Conservation (phyloP, 2,113 vertebrate genomes). For the Pseudolaguvia tuberculata region DNA sequence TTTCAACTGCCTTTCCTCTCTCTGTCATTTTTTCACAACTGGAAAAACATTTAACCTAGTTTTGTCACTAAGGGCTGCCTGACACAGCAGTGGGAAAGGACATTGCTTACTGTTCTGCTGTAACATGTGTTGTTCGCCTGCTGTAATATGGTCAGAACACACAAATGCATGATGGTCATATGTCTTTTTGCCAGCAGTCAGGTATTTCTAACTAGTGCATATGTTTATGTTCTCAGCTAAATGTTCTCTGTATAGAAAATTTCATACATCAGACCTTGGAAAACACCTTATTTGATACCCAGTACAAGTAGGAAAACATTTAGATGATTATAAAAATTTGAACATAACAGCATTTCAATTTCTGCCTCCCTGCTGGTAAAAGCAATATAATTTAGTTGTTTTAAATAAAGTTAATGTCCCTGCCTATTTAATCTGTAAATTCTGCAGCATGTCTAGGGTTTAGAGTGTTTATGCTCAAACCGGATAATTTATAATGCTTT, state of each 20-base stretch:
- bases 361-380: slow-evolving; percentile 22
- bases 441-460: slow-evolving; percentile 52
- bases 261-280: background rate
- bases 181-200: background rate
- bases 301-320: background rate
- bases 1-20: slow-evolving; percentile 47
- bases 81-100: background rate
- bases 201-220: background rate
- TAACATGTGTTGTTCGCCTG: background rate
- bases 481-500: slow-evolving; percentile 43
- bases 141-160: background rate
- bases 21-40: slow-evolving; percentile 27
- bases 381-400: slow-evolving; percentile 42
- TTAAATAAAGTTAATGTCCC: slow-evolving; percentile 13
- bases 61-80: slow-evolving; percentile 14
- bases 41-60: slow-evolving; percentile 39
- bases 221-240: background rate
- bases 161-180: background rate
- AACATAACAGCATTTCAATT: slow-evolving; percentile 15
- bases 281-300: background rate
- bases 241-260: background rate
- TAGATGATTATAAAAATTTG: background rate
- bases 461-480: slow-evolving; percentile 52
- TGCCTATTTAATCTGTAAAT: slow-evolving; percentile 39
- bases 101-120: background rate